Evolutionary conservation across 2,113 vertebrate species (phyloP).

Genomic region (Ameiurus melas): DNA sequence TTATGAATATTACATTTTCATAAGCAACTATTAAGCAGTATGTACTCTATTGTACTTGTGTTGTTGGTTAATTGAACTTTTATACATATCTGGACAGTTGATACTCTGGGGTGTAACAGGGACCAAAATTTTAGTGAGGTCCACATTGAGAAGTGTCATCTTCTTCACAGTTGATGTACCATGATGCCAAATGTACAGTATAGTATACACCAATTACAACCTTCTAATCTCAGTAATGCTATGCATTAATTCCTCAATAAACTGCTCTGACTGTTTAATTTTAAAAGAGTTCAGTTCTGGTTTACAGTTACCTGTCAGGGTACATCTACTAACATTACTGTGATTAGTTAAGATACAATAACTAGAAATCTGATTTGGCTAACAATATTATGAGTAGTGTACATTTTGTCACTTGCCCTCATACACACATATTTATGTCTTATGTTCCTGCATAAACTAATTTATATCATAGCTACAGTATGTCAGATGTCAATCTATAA

Average conservation of each 20-base stretch:
- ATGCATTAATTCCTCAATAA: neutral
- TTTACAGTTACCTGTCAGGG: neutral
- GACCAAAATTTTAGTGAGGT: neutral
- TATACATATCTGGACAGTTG: neutral
- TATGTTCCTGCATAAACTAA: neutral
- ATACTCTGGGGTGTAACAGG: neutral
- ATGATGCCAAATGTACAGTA: neutral
- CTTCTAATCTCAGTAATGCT: neutral
- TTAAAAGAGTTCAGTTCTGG: neutral
- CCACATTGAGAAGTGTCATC: neutral
- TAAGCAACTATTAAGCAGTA: neutral
- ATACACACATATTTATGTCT: neutral
- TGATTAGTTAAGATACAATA: neutral
- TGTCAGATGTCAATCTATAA: neutral
- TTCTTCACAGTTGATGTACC: neutral
- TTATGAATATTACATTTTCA: neutral
- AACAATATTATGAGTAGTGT: neutral
- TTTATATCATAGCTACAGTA: neutral
- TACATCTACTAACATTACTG: neutral
- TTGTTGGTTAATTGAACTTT: neutral
- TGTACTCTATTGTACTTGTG: neutral
- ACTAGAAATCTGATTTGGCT: neutral
- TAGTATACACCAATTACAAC: neutral
- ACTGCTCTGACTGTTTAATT: neutral
- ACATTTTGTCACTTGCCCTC: neutral